phyloP scores from a whole-genome alignment of 2,888 invertebrate species.

The Drosophila recens region DNA sequence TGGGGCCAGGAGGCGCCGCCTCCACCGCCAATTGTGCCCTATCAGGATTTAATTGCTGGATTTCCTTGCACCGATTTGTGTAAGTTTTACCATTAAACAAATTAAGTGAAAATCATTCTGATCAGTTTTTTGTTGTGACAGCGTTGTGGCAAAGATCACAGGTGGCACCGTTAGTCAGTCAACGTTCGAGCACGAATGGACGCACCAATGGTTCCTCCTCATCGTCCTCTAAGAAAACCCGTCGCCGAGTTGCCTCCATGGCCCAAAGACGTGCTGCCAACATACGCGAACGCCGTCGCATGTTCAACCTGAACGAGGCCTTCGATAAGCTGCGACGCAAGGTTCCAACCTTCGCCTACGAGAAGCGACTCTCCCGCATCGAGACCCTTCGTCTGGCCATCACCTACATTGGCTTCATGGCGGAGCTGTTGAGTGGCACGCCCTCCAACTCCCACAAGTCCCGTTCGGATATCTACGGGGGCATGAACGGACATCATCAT shows the following conservation, averaged over 20 bases:
- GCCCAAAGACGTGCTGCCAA: conserved; percentile 96
- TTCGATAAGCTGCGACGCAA: conserved; percentile 96
- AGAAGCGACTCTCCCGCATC: conserved; percentile 97
- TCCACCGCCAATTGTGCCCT: conserved; percentile 87
- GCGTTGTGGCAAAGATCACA: conserved; percentile 87
- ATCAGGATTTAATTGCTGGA: conserved; percentile 90
- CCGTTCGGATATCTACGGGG: conserved; percentile 82
- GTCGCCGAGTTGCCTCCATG: conserved; percentile 94
- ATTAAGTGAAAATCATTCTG: background rate
- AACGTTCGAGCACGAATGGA: conserved; percentile 74
- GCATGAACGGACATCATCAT: conserved; percentile 84
- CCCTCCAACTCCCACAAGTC: conserved; percentile 85
- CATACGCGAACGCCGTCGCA: conserved; percentile 95
- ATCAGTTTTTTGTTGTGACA: conserved; percentile 43
- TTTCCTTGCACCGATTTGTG: conserved; percentile 89
- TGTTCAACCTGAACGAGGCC: conserved; percentile 98
- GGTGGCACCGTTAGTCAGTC: conserved; percentile 86
- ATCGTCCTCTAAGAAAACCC: conserved; percentile 89
- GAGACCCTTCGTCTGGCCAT: conserved; percentile 97
- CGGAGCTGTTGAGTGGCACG: conserved; percentile 92
- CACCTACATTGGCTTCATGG: conserved; percentile 98
- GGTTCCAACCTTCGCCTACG: conserved; percentile 98
- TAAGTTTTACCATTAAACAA: conserved; percentile 71
- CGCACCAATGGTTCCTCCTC: conserved; percentile 64
- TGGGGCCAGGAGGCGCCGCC: conserved; percentile 86